Evolutionary conservation across 1,140 invertebrate genomes (phyloP).

Genomic region (Theocolax elegans): DNA sequence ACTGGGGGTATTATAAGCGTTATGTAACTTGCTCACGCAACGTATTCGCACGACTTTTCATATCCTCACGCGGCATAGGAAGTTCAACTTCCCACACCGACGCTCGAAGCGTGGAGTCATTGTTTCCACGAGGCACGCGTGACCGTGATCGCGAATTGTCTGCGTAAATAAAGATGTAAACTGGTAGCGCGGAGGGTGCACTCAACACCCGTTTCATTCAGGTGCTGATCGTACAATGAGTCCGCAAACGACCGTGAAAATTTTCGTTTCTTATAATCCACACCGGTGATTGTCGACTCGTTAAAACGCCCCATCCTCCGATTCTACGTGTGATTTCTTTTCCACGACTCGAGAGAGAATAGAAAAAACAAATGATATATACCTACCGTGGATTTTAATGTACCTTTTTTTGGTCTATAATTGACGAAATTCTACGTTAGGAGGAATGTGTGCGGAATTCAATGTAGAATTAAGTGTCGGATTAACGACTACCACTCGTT

Average conservation of each 20-base stretch:
- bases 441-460: no score
- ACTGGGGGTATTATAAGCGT: not conserved
- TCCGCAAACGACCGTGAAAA: constrained; percentile 11
- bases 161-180: constrained; percentile 12
- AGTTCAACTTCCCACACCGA: constrained; percentile 31
- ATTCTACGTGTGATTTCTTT: no score
- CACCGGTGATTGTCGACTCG: constrained; percentile 7
- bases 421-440: no score
- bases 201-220: no score
- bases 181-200: no score
- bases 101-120: not conserved
- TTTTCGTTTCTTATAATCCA: constrained; percentile 12
- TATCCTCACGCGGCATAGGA: not conserved
- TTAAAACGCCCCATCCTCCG: no score
- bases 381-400: no score
- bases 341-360: no score
- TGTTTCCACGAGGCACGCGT: no score
- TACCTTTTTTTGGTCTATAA: not conserved
- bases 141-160: not conserved
- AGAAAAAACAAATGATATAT: no score
- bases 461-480: no score
- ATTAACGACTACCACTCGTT: no score
- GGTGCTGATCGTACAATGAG: constrained; percentile 4
- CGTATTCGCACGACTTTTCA: constrained; percentile 33
- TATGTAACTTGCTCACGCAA: not conserved